Evolutionary conservation across 2,888 invertebrate genomes (phyloP), one percentile per base, ranked within the genome.

Genomic region (Andrena hattorfiana): DNA sequence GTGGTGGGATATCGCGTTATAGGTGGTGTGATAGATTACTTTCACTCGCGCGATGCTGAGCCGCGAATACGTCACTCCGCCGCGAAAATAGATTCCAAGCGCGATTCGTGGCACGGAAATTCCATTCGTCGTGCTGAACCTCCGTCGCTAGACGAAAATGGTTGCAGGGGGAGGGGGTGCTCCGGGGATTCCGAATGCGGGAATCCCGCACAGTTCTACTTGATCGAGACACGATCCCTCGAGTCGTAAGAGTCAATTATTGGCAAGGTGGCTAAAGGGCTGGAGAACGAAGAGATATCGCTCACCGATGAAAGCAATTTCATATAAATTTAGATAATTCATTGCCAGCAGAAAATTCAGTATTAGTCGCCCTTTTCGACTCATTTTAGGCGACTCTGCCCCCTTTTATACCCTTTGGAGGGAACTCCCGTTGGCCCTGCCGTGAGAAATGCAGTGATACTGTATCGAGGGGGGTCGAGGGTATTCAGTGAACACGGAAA

Each of bases 21-120:
- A 74, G 77, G 76, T 74, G 67, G 71, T 66, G 85, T 80, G 87
- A 86, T 86, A 77, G 87, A 86, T 86, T 86, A 86, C 86, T 86
- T 76, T 87, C 77, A 63, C 76, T 71, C 70, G 67, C 69, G 66
- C 32, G 68, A 81, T 54, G 75, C 67, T 77, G 77, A 82, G 77
- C 79, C 79, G 68, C 77, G 87, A 87, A 84, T 85, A 83, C 77
- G 84, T 87, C 83, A 81, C 71, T 78, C 70, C 59, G 48, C 77
- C 74, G 78, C 77, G 87, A 86, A 92, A 93, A 92, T 92, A 89
- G 90, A 92, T 91, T 92, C 90, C 83, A 51, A 84, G 88, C 88
- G 88, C 89, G 88, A 91, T 91, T 91, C 86, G 86, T 56, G 77
- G 87, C 89, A 87, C 90, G 90, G 89, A 92, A 92, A 90, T 90